Base-by-base conservation (phyloP, 2,888 invertebrate genomes). In the Pimpla rufipes region DNA sequence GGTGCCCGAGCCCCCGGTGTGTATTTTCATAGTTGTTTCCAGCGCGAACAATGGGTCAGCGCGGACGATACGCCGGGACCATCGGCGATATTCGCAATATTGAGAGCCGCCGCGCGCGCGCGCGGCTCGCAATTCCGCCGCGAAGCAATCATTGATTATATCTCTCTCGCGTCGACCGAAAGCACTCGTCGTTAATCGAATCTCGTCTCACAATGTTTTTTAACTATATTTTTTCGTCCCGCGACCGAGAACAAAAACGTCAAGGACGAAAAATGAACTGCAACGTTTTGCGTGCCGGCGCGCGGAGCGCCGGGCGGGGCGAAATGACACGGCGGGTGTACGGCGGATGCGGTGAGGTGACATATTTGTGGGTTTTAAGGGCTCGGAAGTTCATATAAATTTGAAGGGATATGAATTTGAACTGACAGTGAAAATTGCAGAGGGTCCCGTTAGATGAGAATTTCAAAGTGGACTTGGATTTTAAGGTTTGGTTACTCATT, bases 171-270 rank as follows among this genome's bases (percentile, higher is more conserved):
- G 29, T 40, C 71, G 71, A 76, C 47, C 42, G 42, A 81, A 67
- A 81, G 35, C 66, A 59, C 71, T 81, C 81, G 71, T 67, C 76
- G 76, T 57, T 76, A 81, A 81, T 81, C 71, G 76, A 76, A 76
- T 81, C 29, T 45, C 81, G 66, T 76, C 59, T 74, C 57, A 45
- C 71, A 57, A 77, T 77, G 66, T 77, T 77, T 73, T 71, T 23
- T 10, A 64, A 55, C 59, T 73, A 62, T 71, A 55, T 5, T 76
- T 55, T 50, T n/a, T 47, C 57, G 50, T 47, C 37, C 3, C 29
- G 29, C 29, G 29, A 29, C 18, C n/a, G 52, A 37, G 40, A 47
- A 62, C 70, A 23, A 57, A 79, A 73, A 47, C 21, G 11, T 11
- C 6, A 59, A 81, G 13, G 13, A 70, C 45, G 23, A 68, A 59